phyloP scores from a whole-genome alignment of 2,113 vertebrate species.

The Hippocampus comes region DNA sequence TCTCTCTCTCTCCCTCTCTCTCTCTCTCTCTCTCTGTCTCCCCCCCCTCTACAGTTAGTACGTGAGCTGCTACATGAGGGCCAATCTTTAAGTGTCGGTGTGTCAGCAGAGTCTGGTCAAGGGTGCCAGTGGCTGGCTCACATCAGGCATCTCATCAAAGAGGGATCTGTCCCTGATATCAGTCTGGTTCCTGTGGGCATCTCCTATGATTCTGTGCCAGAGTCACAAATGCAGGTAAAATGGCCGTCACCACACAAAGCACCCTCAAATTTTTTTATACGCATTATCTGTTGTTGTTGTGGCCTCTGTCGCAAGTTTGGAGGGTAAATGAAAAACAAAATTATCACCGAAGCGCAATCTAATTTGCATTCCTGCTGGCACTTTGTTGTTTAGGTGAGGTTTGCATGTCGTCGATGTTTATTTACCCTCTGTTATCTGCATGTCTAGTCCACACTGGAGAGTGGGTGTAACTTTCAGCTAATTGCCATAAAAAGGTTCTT shows the following conservation, averaged over 20 bases:
- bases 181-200: constrained; percentile 80
- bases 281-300: constrained; percentile 16
- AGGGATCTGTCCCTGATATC: constrained; percentile 69
- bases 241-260: constrained; percentile 16
- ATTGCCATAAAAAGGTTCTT: constrained; percentile 53
- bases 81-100: constrained; percentile 76
- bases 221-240: constrained; percentile 44
- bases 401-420: constrained; percentile 23
- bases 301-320: constrained; percentile 10
- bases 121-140: constrained; percentile 64
- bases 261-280: constrained; percentile 16
- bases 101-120: constrained; percentile 69
- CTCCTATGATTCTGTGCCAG: constrained; percentile 74
- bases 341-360: constrained; percentile 13
- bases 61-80: constrained; percentile 77
- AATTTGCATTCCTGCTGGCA: constrained; percentile 6
- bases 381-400: constrained; percentile 11
- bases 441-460: constrained; percentile 28
- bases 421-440: constrained; percentile 37
- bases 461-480: constrained; percentile 44
- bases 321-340: background rate
- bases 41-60: constrained; percentile 65
- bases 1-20: background rate
- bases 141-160: constrained; percentile 66
- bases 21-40: background rate